A percentile compares a stretch with the other conserved stretches of the same genome.
Evolutionary conservation across 1,140 invertebrate species (phyloP).

Genomic region (Bemisia tabaci): DNA sequence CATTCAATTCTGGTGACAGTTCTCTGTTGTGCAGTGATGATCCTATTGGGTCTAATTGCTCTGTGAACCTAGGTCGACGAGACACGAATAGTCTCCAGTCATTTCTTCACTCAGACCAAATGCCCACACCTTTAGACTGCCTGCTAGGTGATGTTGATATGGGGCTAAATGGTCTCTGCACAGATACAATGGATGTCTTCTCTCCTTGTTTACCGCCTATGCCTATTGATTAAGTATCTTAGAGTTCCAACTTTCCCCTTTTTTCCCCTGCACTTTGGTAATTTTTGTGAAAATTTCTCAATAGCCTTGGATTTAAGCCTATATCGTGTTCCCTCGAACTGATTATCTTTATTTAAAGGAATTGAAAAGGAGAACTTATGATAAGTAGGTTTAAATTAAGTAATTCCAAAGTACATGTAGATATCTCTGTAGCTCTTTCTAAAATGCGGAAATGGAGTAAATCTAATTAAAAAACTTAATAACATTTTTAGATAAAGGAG

Average conservation of each 20-base stretch:
- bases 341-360: too few relatives aligned
- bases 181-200: not conserved
- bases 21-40: not conserved
- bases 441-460: too few relatives aligned
- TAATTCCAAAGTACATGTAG: too few relatives aligned
- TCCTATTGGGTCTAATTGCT: not conserved
- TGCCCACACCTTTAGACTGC: not conserved
- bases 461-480: too few relatives aligned
- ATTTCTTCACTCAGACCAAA: not conserved
- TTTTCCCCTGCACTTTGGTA: too few relatives aligned
- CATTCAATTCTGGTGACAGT: not conserved
- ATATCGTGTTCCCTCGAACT: too few relatives aligned
- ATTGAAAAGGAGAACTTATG: too few relatives aligned
- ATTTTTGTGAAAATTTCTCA: too few relatives aligned
- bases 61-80: not conserved
- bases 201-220: not conserved
- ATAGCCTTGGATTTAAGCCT: too few relatives aligned
- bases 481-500: too few relatives aligned
- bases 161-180: not conserved
- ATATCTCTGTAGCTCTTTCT: too few relatives aligned
- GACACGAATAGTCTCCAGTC: not conserved
- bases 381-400: too few relatives aligned
- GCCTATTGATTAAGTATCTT: not conserved
- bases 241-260: not conserved
- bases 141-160: not conserved